Conservation (phyloP, 2,797 vertebrate genomes). For the Coendou prehensilis region DNA sequence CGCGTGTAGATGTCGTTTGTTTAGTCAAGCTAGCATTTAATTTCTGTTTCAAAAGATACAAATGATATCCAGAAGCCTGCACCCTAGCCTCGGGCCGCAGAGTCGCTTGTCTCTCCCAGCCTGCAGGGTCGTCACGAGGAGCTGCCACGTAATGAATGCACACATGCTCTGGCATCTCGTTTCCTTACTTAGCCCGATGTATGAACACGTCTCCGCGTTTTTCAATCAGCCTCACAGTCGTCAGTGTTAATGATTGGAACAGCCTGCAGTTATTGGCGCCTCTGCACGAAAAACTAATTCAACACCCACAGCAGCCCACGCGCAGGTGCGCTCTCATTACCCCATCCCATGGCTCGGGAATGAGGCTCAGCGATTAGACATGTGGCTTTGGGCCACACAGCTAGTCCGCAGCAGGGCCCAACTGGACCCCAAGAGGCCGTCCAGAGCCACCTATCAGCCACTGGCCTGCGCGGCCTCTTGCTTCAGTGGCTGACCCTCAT, state of each 20-base stretch:
- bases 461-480: fast-evolving
- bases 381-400: background rate
- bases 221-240: background rate
- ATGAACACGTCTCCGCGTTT: fast-evolving
- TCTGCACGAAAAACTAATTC: background rate
- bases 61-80: background rate
- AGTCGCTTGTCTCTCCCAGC: fast-evolving
- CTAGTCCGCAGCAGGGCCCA: fast-evolving
- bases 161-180: fast-evolving
- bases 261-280: background rate
- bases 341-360: fast-evolving
- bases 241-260: fast-evolving
- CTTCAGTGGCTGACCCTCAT: background rate
- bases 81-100: fast-evolving
- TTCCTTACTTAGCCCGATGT: background rate
- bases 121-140: fast-evolving
- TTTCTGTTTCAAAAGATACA: background rate
- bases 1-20: background rate
- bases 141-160: fast-evolving
- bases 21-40: background rate
- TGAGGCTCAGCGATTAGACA: background rate
- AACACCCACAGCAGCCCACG: fast-evolving
- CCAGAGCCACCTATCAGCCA: fast-evolving
- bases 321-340: fast-evolving
- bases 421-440: background rate